phyloP scores from a whole-genome alignment of 2,797 vertebrate species.

The Macroramphosus scolopax region DNA sequence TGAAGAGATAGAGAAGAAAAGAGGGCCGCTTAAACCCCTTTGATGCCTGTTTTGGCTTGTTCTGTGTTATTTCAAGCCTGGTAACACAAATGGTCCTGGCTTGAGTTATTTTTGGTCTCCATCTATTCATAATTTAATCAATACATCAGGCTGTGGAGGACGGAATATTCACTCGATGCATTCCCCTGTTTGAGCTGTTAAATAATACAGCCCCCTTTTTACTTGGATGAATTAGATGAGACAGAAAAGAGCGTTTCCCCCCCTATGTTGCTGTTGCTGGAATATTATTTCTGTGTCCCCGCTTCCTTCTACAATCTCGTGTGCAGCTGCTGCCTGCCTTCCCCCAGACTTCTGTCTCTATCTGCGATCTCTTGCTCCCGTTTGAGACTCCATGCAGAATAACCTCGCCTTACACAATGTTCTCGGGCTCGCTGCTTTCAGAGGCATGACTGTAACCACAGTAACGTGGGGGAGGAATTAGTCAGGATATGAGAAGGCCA shows the following conservation, averaged over 20 bases:
- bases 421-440: slow-evolving; percentile 28
- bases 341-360: neutral
- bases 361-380: slow-evolving; percentile 5
- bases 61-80: slow-evolving; percentile 21
- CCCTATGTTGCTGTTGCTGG: slow-evolving; percentile 25
- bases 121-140: slow-evolving; percentile 71
- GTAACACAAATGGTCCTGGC: slow-evolving; percentile 23
- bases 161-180: slow-evolving; percentile 58
- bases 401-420: slow-evolving; percentile 29
- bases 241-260: slow-evolving; percentile 42
- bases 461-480: slow-evolving; percentile 56
- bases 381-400: slow-evolving; percentile 59
- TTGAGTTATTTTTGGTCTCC: slow-evolving; percentile 56
- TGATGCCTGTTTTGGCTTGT: slow-evolving; percentile 28
- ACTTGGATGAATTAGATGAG: slow-evolving; percentile 64
- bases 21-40: slow-evolving; percentile 11
- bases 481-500: slow-evolving; percentile 41
- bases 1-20: slow-evolving; percentile 9
- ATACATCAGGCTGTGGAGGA: slow-evolving; percentile 54
- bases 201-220: slow-evolving; percentile 63
- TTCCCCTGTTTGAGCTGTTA: slow-evolving; percentile 66
- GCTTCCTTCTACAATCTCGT: slow-evolving; percentile 16
- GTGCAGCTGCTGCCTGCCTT: slow-evolving; percentile 12
- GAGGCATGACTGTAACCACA: slow-evolving; percentile 65
- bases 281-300: slow-evolving; percentile 30